Evolutionary conservation across 1,140 invertebrate genomes (phyloP), one percentile per base, ranked within the genome.

Genomic region (Drosophila bifasciata): DNA sequence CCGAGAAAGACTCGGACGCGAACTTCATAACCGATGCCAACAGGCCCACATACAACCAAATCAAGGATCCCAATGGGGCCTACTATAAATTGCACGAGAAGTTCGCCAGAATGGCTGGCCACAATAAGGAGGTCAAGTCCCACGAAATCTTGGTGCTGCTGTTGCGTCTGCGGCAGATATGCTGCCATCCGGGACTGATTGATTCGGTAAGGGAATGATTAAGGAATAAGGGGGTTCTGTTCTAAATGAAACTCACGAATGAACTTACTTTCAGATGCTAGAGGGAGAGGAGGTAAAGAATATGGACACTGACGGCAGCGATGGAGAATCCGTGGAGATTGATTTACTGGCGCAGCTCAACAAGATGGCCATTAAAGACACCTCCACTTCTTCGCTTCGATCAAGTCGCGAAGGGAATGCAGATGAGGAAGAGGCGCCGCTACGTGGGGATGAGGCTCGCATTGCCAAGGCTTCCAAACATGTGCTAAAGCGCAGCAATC

Each of bases 161-260:
- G 11, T 90, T 98, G n/a, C 92, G 97, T 16, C 91, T 98, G 49
- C 93, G 97, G 5, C 98, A 98, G 90, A 95, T 97, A 51, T 98
- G 97, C 91, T 96, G 96, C 85, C 97, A 98, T 93, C 95, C 97
- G 0, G 94, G 94, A 8, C 93, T 99, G 0, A 96, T 98, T 44
- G 89, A 91, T 73, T 21, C 80, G 53, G 89, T 91, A 19, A 46
- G 55, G 57, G 9, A 2, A 16, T 11, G 17, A 51, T 39, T 6
- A 4, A 5, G 3, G 8, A 45, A 19, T 9, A 44, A 44, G 19
- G 3, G 0, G 2, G 8, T 11, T 11, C 8, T 2, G 28, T 32
- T 25, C 6, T 25, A 5, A 25, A 25, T 25, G 5, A 5, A 1
- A 16, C 28, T 51, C 28, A 32, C n/a, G 25, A 19, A 25, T 28